Evolutionary conservation across 2,797 vertebrate genomes (phyloP).

Genomic region (Acrocephalus scirpaceus): DNA sequence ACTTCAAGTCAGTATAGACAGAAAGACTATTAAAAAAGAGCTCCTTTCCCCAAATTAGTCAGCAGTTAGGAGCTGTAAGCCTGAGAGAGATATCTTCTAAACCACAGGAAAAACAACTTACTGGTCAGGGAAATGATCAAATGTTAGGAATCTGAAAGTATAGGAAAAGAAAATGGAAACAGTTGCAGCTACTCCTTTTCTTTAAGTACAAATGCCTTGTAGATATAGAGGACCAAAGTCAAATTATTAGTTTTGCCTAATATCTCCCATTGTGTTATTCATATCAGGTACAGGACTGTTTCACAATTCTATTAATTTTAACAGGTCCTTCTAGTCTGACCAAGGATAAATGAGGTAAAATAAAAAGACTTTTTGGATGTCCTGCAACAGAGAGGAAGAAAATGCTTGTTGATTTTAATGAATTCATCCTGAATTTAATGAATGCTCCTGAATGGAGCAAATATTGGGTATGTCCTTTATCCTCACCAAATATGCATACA

Average conservation of each 20-base stretch:
- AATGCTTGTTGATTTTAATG: no score
- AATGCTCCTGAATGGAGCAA: no score
- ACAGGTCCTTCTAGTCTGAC: no score
- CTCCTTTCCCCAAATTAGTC: neutral
- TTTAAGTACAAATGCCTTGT: neutral
- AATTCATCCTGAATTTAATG: no score
- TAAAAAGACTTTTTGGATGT: no score
- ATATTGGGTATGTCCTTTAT: no score
- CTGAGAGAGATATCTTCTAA: neutral
- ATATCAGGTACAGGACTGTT: neutral
- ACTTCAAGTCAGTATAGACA: neutral
- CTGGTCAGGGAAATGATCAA: neutral
- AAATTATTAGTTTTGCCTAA: neutral
- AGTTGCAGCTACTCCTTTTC: neutral
- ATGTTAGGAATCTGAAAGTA: neutral
- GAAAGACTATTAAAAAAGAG: neutral
- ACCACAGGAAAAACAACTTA: neutral
- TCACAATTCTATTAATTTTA: no score
- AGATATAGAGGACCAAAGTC: neutral
- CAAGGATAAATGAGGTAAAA: no score
- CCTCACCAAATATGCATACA: no score
- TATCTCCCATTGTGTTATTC: neutral
- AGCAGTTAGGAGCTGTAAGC: neutral
- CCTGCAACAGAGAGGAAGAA: no score
- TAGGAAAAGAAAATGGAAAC: neutral